Conservation (phyloP, 2,797 vertebrate species). For the Phrynocephalus forsythii region DNA sequence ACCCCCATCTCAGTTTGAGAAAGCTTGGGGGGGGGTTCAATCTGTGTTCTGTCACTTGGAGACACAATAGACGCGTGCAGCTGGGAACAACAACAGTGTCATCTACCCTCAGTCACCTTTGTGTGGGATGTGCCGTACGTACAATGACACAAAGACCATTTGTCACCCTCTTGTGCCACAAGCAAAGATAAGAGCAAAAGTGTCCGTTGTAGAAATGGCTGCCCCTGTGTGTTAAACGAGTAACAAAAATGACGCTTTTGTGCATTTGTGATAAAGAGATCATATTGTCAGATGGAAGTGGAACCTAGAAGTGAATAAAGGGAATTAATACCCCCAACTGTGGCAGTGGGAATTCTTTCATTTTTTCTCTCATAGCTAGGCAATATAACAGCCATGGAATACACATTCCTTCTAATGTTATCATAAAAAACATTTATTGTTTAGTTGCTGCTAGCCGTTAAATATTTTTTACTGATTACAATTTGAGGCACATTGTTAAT, state of each 20-base stretch:
- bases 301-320: neutral
- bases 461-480: neutral
- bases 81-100: neutral
- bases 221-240: neutral
- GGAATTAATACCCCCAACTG: neutral
- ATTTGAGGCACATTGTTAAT: neutral
- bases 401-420: neutral
- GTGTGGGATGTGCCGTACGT: neutral
- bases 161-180: neutral
- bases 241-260: neutral
- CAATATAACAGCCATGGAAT: neutral
- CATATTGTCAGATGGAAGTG: neutral
- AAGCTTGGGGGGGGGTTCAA: neutral
- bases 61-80: neutral
- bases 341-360: neutral
- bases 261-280: neutral
- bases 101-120: neutral
- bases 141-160: neutral
- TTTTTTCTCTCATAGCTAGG: neutral
- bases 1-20: neutral
- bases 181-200: neutral
- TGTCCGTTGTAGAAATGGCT: neutral
- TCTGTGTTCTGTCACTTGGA: neutral
- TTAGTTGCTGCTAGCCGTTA: neutral
- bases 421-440: neutral